Evolutionary conservation across 35 echinoderm and acorn worm species (phyloP).

Genomic region (Anneissia japonica): DNA sequence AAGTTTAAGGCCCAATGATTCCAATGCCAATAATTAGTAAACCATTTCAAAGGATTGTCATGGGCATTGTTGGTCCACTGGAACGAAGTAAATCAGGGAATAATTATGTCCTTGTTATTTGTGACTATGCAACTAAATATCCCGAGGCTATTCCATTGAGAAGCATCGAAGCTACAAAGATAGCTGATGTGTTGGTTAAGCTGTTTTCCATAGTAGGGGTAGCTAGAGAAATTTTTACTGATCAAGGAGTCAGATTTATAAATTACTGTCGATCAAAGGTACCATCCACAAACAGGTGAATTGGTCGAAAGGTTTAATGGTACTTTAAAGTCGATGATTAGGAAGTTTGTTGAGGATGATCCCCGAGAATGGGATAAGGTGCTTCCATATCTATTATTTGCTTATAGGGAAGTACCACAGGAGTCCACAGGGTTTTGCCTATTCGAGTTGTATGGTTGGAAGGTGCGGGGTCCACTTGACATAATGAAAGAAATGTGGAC

Average conservation of each 20-base stretch:
- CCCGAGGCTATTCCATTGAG: background rate
- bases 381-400: slow-evolving; percentile 12
- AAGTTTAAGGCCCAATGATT: background rate
- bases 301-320: slow-evolving; percentile 24
- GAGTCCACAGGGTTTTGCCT: background rate
- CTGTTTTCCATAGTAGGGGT: slow-evolving; percentile 7
- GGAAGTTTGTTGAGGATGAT: too few relatives aligned
- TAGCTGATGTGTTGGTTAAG: slow-evolving; percentile 10
- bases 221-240: slow-evolving; percentile 4
- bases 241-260: slow-evolving; percentile 18
- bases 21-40: background rate
- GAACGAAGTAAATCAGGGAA: slow-evolving; percentile 4
- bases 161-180: background rate
- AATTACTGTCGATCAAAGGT: background rate
- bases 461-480: slow-evolving; percentile 33
- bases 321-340: slow-evolving; percentile 11
- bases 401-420: slow-evolving; percentile 24
- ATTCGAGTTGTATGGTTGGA: slow-evolving; percentile 31
- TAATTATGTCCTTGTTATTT: slow-evolving; percentile 15
- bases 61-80: slow-evolving; percentile 10
- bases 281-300: slow-evolving; percentile 11
- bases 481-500: slow-evolving; percentile 6
- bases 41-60: slow-evolving; percentile 4
- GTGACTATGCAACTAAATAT: slow-evolving; percentile 13
- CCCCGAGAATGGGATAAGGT: slow-evolving; percentile 8